Conservation (phyloP, 2,888 invertebrate genomes). For the Pammene fasciana region DNA sequence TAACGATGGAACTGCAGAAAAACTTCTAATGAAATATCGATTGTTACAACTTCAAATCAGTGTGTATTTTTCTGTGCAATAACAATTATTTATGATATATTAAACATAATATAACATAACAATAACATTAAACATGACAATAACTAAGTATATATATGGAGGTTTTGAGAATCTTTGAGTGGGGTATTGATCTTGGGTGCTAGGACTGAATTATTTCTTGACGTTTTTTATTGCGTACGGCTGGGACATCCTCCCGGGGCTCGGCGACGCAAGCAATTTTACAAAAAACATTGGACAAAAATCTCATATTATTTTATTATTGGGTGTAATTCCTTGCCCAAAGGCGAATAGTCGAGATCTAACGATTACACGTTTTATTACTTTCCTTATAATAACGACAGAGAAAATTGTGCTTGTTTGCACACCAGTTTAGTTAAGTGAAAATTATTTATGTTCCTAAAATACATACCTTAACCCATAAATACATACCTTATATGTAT, state of each 20-base stretch:
- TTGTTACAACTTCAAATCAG: no score
- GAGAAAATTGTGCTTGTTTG: neutral
- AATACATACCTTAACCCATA: no score
- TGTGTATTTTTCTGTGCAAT: no score
- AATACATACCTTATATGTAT: no score
- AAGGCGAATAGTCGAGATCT: slow-evolving; percentile 38
- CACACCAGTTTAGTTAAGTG: neutral
- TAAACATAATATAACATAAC: no score
- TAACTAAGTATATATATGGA: neutral
- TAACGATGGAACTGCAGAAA: no score
- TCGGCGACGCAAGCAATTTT: slow-evolving; percentile 53
- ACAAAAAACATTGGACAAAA: slow-evolving; percentile 49
- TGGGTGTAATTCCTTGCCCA: slow-evolving; percentile 34
- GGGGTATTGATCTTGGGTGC: slow-evolving; percentile 38
- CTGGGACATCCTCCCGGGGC: slow-evolving; percentile 44
- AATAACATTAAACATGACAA: no score
- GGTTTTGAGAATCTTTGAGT: slow-evolving; percentile 27
- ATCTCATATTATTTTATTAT: slow-evolving; percentile 40
- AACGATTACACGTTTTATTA: slow-evolving; percentile 19
- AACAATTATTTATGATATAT: no score
- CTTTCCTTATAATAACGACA: neutral
- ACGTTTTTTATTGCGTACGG: slow-evolving; percentile 40
- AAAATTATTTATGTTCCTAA: no score
- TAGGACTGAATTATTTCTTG: slow-evolving; percentile 36
- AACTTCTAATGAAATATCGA: no score